Evolutionary conservation across 2,888 invertebrate species (phyloP).

Genomic region (Osmoderma eremita): DNA sequence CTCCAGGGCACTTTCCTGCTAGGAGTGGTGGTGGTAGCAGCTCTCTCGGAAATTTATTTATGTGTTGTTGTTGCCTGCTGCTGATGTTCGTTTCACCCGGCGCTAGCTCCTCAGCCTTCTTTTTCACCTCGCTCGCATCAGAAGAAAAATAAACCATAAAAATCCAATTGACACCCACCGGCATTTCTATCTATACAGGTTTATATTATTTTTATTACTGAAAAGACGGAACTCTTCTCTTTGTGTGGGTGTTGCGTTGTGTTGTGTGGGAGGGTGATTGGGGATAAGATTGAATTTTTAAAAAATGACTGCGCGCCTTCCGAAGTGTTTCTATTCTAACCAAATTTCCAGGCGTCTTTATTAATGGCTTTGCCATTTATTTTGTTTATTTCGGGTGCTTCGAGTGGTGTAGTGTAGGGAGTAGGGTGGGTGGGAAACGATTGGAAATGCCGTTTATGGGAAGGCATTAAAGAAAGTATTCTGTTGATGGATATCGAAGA

Average conservation of each 20-base stretch:
- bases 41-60: slow-evolving; percentile 49
- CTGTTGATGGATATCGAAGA: too few species aligned
- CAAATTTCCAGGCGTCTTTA: slow-evolving; percentile 43
- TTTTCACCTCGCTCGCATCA: slow-evolving; percentile 49
- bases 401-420: too few species aligned
- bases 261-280: slow-evolving; percentile 25
- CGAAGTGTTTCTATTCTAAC: slow-evolving; percentile 36
- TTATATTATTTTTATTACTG: slow-evolving; percentile 61
- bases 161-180: slow-evolving; percentile 61
- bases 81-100: slow-evolving; percentile 15
- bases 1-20: slow-evolving; percentile 52
- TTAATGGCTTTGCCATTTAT: slow-evolving; percentile 45
- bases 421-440: too few species aligned
- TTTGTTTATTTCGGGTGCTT: slow-evolving; percentile 41
- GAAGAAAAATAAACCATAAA: slow-evolving; percentile 61
- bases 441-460: too few species aligned
- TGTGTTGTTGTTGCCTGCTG: slow-evolving; percentile 45
- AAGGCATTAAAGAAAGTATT: too few species aligned
- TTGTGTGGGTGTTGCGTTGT: background rate
- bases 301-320: slow-evolving; percentile 47
- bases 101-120: slow-evolving; percentile 24
- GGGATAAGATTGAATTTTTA: slow-evolving; percentile 50
- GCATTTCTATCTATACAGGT: slow-evolving; percentile 56
- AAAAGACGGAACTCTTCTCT: background rate
- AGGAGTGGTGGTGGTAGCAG: slow-evolving; percentile 17